Base-by-base conservation (phyloP, 2,113 vertebrate species). In the Eulemur rufifrons region DNA sequence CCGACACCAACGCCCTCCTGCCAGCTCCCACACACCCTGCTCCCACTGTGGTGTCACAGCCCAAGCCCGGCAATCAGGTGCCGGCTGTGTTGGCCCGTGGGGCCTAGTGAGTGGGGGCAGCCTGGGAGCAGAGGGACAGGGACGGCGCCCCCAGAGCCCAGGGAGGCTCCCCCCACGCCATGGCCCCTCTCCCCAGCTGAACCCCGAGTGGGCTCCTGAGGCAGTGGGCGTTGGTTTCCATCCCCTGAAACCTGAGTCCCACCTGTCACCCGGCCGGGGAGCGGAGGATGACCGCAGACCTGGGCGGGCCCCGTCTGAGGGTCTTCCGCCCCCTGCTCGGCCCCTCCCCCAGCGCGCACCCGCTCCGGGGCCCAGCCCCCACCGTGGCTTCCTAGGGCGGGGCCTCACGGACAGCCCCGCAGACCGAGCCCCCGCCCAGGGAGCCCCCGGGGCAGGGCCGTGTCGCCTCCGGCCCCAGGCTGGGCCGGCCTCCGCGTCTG, bases 401-500 rank as follows among this genome's bases (percentile, higher is more conserved):
- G 34, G 52, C n/a, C 66, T 1, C 32, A 56, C 39, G 59, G 61
- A 6, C 34, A 68, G 14, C 50, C 63, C 66, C 3, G 89, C 82
- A 6, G 32, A 20, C 5, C 10, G 50, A 63, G 56, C 25, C 15
- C 61, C 81, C 25, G 52, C 52, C 39, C 47, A 23, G 4, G 84
- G 42, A 54, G 76, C 59, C 90, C 84, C 73, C 34, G 20, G 37
- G 61, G 74, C 89, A 50, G 88, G 74, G 34, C 77, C 9, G 74
- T 42, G 54, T 39, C 17, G 64, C 84, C 89, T 27, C 52, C 34
- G 89, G 76, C 96, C 96, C 96, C 52, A 0, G 63, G 84, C 76
- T 23, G 45, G 61, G 56, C 56, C 23, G 89, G 96, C 94, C 95
- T 94, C 77, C 45, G 34, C 52, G 52, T 74, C 95, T 73, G n/a